Conservation (phyloP, 2,888 invertebrate genomes). For the Keiferia lycopersicella region DNA sequence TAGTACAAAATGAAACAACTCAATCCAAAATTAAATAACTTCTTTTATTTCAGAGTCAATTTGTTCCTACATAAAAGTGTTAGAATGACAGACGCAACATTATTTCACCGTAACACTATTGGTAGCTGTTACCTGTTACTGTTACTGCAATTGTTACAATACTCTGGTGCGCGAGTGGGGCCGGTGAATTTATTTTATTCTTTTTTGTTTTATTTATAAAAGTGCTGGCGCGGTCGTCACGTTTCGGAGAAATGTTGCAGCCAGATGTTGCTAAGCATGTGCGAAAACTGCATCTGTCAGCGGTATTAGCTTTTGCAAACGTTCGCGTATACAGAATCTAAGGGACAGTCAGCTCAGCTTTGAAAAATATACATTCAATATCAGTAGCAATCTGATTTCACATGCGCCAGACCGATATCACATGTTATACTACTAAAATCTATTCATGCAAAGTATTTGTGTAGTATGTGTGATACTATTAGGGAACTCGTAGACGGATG, state of each 20-base stretch:
- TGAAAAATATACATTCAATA: too few relatives aligned
- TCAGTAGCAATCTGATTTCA: too few relatives aligned
- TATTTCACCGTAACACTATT: slow-evolving; percentile 75
- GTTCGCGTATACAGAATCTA: slow-evolving; percentile 37
- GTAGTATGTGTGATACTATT: too few relatives aligned
- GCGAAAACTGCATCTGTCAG: slow-evolving; percentile 38
- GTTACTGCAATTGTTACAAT: not conserved
- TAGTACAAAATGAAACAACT: slow-evolving; percentile 63
- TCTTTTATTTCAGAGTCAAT: slow-evolving; percentile 82
- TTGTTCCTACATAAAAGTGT: slow-evolving; percentile 80
- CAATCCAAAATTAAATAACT: slow-evolving; percentile 80
- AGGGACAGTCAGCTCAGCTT: not conserved
- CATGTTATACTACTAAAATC: too few relatives aligned
- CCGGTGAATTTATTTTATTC: slow-evolving; percentile 48
- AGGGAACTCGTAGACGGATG: too few relatives aligned
- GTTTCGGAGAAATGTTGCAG: slow-evolving; percentile 38
- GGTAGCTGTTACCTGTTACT: slow-evolving; percentile 51
- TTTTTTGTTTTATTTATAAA: slow-evolving; percentile 34
- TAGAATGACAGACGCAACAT: slow-evolving; percentile 77
- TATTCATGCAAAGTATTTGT: too few relatives aligned
- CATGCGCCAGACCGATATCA: too few relatives aligned
- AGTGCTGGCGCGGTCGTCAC: slow-evolving; percentile 44
- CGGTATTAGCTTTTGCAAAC: slow-evolving; percentile 51
- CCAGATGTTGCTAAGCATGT: slow-evolving; percentile 35
- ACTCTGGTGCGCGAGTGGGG: slow-evolving; percentile 65